These are phyloP conservation scores for Aselliscus stoliczkanus DNA, from an alignment of 2,797 vertebrate genomes.

Conservation along the genomic window DNA sequence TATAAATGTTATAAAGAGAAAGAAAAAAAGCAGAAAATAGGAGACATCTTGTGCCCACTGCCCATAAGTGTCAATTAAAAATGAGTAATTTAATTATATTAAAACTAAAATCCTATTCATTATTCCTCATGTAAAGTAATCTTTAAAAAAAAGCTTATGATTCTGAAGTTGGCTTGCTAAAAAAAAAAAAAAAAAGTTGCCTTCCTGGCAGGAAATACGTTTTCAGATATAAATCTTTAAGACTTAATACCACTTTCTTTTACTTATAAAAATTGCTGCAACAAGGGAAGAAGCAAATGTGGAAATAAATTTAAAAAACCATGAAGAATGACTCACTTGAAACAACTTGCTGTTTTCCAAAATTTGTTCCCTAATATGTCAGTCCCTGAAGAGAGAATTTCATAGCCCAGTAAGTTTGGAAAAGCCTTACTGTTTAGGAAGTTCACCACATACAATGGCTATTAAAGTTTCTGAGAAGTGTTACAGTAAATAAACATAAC, in stretches of 20 bases:
- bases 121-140: not conserved
- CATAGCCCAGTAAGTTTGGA: not conserved
- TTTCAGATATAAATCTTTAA: not conserved
- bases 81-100: not conserved
- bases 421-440: not conserved
- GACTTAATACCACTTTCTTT: not conserved
- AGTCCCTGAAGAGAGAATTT: not conserved
- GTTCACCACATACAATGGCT: not conserved
- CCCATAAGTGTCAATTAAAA: constrained; percentile 7
- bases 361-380: not conserved
- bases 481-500: not conserved
- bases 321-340: not conserved
- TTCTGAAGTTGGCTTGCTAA: not conserved
- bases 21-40: not conserved
- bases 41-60: not conserved
- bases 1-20: not conserved
- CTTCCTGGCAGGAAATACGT: not conserved
- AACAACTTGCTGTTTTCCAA: not conserved
- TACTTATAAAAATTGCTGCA: not conserved
- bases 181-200: not conserved
- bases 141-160: not conserved
- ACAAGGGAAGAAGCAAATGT: not conserved
- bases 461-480: not conserved
- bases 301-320: not conserved
- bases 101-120: constrained; percentile 7